These are phyloP conservation scores for Typhlichthys subterraneus DNA, from an alignment of 2,797 vertebrate species.

Conservation along the genomic window DNA sequence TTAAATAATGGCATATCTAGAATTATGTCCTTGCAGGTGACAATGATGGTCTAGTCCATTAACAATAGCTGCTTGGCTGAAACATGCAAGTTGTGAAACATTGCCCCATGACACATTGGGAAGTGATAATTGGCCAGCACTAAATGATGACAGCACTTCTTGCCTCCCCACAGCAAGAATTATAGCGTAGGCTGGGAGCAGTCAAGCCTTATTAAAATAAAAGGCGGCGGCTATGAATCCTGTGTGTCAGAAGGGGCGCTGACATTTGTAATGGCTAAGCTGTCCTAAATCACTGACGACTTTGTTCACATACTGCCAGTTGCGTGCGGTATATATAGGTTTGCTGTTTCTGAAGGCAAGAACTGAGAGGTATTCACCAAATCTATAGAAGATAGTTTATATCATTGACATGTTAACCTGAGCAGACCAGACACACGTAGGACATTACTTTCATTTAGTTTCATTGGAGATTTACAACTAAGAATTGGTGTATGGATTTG, in stretches of 20 bases:
- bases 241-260: constrained; percentile 29
- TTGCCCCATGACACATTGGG: constrained; percentile 28
- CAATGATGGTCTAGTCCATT: neutral
- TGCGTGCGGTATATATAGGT: constrained; percentile 3
- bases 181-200: constrained; percentile 36
- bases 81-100: constrained; percentile 7
- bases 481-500: too few species aligned
- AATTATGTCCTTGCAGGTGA: neutral
- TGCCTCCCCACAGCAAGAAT: constrained; percentile 32
- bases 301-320: constrained; percentile 33
- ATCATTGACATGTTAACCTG: too few species aligned
- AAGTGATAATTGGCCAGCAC: constrained; percentile 42
- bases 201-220: constrained; percentile 55
- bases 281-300: constrained; percentile 44
- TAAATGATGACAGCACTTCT: constrained; percentile 32
- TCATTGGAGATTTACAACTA: too few species aligned
- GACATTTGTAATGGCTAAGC: constrained; percentile 42
- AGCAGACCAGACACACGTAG: too few species aligned
- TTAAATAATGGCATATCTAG: too few species aligned
- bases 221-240: constrained; percentile 45
- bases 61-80: constrained; percentile 1
- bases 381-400: too few species aligned
- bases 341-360: constrained; percentile 21
- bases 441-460: too few species aligned
- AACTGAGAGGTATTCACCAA: neutral